A percentile compares a stretch with the other conserved stretches of the same genome.
These are phyloP conservation scores for Polyodon spathula DNA, from an alignment of 2,113 vertebrate species.

Conservation along the genomic window DNA sequence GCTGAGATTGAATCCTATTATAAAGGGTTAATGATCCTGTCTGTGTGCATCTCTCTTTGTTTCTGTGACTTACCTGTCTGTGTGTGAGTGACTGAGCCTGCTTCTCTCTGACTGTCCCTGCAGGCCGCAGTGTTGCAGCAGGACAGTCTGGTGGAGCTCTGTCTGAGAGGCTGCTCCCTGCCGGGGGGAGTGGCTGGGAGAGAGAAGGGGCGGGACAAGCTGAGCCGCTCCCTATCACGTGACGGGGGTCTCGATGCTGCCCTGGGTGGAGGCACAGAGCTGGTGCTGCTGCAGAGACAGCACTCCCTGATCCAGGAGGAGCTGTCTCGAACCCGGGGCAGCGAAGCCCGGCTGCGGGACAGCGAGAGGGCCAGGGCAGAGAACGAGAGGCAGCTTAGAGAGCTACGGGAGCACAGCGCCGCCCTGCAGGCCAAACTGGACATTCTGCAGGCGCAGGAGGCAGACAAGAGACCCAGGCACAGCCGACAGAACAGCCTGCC, in stretches of 20 bases:
- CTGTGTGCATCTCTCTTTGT: conserved; percentile 14
- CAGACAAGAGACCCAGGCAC: neutral
- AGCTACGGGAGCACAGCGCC: conserved; percentile 35
- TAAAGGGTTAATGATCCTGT: neutral
- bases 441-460: conserved; percentile 26
- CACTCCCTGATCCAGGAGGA: conserved; percentile 77
- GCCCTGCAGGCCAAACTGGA: neutral
- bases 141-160: conserved; percentile 35
- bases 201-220: conserved; percentile 32
- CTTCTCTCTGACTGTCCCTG: neutral
- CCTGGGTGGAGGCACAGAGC: conserved; percentile 49
- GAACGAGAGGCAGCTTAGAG: conserved; percentile 50
- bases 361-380: conserved; percentile 61
- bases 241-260: conserved; percentile 42
- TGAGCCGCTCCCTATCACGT: conserved; percentile 46
- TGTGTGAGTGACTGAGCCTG: conserved; percentile 1
- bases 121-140: conserved; percentile 39
- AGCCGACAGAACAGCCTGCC: neutral
- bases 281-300: conserved; percentile 70
- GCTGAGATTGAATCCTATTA: no score
- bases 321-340: conserved; percentile 60
- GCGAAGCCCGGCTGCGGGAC: conserved; percentile 67
- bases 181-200: conserved; percentile 24
- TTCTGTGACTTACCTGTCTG: conserved; percentile 6
- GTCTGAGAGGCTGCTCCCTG: conserved; percentile 35